Percentiles rank a stretch among this genome's conserved stretches.
Evolutionary conservation across 2,797 vertebrate species (phyloP).

Genomic region (Schizopygopsis malacanthus): DNA sequence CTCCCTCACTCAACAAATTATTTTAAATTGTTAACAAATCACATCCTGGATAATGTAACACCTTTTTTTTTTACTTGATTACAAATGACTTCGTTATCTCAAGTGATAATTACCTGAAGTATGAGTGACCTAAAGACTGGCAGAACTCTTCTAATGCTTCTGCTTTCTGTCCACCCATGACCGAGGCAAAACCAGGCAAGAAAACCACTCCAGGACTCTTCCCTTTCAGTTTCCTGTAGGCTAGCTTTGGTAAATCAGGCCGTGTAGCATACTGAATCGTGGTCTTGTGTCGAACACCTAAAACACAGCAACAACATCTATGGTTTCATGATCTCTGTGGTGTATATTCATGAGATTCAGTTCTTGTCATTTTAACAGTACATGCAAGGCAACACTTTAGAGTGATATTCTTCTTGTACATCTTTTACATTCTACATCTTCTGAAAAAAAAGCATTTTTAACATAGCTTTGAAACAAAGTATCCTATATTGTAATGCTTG

Average conservation of each 20-base stretch:
- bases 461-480: background rate
- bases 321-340: background rate
- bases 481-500: background rate
- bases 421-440: background rate
- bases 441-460: background rate
- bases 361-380: background rate
- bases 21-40: background rate
- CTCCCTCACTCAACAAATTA: background rate
- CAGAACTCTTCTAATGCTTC: slow-evolving; percentile 94
- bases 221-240: slow-evolving; percentile 91
- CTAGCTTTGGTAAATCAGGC: slow-evolving; percentile 88
- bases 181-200: slow-evolving; percentile 89
- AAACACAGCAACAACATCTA: slow-evolving; percentile 28
- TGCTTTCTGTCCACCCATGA: slow-evolving; percentile 93
- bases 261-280: slow-evolving; percentile 87
- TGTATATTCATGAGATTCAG: background rate
- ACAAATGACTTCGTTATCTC: background rate
- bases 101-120: slow-evolving; percentile 82
- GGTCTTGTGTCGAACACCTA: slow-evolving; percentile 87
- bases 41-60: background rate
- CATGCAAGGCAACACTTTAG: background rate
- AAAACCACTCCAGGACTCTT: slow-evolving; percentile 94
- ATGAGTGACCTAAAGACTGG: slow-evolving; percentile 92
- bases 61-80: background rate
- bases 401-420: background rate